Base-by-base conservation (phyloP, 2,888 invertebrate species). In the Lycocerus yunnanus region DNA sequence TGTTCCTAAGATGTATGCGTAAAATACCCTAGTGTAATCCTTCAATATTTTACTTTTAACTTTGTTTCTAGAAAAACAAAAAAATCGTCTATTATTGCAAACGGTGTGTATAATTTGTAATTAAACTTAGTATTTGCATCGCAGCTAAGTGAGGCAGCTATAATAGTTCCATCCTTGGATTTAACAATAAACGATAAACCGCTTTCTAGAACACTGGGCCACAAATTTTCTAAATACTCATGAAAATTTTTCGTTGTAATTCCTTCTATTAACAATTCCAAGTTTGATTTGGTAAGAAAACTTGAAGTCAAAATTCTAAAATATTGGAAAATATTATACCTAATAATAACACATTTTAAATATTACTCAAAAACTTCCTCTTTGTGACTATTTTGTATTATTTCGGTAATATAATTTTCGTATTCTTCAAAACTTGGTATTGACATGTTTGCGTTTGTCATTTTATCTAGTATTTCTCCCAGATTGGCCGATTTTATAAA, bases 1-100 rank as follows among this genome's bases (percentile, higher is more conserved):
- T 0, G 95, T 96, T 2, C 93, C 94, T 95, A 96, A 95, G 95
- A 96, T 95, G 85, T 94, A 95, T 1, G 93, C 92, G 83, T 96
- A 95, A 0, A 95, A 88, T 58, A 96, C 90, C 80, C 91, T 88
- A 15, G 91, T 93, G 79, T 89, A 87, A 15, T 91, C 93, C 80
- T 89, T 87, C 0, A 93, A 92, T 68, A 93, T 85, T 81, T 89
- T 87, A 61, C 91, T 91, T 79, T 91, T 90, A 0, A 95, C 91
- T 92, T 3, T 91, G n/a, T n/a, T 90, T 96, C 96, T 0, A 95
- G 87, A 78, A 87, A 90, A 83, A 95, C 95, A 77, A 96, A 86
- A 85, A 95, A 95, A n/a, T 92, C 92, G 86, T 96, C 94, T 78
- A 95, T 91, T 77, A 93, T 91, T 69, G 88, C 88, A 5, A 95